Conservation (phyloP, 1,140 invertebrate species). For the Popillia japonica region DNA sequence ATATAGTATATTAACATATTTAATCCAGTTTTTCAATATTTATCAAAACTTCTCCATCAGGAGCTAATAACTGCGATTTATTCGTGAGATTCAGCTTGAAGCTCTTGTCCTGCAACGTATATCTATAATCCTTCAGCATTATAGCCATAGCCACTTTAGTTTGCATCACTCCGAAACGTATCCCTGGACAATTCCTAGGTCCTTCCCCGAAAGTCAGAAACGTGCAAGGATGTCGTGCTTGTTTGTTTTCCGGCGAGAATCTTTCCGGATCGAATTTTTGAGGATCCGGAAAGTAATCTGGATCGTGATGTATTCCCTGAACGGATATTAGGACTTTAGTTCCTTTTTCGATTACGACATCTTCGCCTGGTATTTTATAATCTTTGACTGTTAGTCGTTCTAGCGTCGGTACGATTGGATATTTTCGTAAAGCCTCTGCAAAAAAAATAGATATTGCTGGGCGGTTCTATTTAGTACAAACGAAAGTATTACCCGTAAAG, state of each 20-base stretch:
- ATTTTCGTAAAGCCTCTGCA: conserved; percentile 39
- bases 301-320: conserved; percentile 68
- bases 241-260: conserved; percentile 64
- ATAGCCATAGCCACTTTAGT: conserved; percentile 61
- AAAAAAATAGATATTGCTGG: conserved; percentile 63
- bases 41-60: not conserved
- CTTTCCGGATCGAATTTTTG: conserved; percentile 68
- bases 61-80: not conserved
- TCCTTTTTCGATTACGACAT: conserved; percentile 60
- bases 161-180: conserved; percentile 61
- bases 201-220: conserved; percentile 78
- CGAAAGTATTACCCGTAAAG: not conserved
- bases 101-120: conserved; percentile 39
- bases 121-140: conserved; percentile 58
- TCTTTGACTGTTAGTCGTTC: conserved; percentile 58
- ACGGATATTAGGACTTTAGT: conserved; percentile 62
- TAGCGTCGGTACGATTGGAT: conserved; percentile 51
- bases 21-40: not conserved
- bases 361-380: conserved; percentile 62
- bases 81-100: not conserved
- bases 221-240: conserved; percentile 62
- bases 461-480: conserved; percentile 50
- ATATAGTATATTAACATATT: too few relatives aligned
- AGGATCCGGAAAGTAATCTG: conserved; percentile 67
- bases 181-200: conserved; percentile 77